Conservation (phyloP, 92 coral and sea anemone genomes). For the Zoanthus gigantus region DNA sequence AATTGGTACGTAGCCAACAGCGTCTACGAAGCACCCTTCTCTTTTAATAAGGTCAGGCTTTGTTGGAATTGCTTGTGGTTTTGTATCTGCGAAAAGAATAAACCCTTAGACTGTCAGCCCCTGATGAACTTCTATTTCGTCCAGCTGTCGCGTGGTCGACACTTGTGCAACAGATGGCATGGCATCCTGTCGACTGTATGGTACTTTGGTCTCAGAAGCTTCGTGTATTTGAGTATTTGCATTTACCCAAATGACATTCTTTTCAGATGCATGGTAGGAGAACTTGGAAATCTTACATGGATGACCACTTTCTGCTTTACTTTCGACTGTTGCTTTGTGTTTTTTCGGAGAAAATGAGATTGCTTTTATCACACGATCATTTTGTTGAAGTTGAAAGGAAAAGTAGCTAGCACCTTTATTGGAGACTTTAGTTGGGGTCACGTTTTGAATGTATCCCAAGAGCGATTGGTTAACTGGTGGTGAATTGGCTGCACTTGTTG, state of each 20-base stretch:
- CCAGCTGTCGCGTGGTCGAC: slow-evolving; percentile 56
- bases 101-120: slow-evolving; percentile 56
- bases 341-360: too few relatives aligned
- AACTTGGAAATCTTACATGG: too few relatives aligned
- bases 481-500: too few relatives aligned
- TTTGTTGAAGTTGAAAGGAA: background rate
- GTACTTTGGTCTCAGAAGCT: slow-evolving; percentile 51
- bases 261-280: too few relatives aligned
- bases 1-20: slow-evolving; percentile 60
- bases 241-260: slow-evolving; percentile 52
- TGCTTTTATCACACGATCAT: too few relatives aligned
- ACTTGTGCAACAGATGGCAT: slow-evolving; percentile 32
- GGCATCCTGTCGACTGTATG: slow-evolving; percentile 24
- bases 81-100: slow-evolving; percentile 60
- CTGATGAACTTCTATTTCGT: slow-evolving; percentile 62
- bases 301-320: too few relatives aligned
- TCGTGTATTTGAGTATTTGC: slow-evolving; percentile 58
- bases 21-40: slow-evolving; percentile 71
- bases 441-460: background rate
- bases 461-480: too few relatives aligned
- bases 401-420: background rate
- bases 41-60: slow-evolving; percentile 60
- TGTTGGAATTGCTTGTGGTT: slow-evolving; percentile 63
- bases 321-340: too few relatives aligned
- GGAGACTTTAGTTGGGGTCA: background rate